Base-by-base conservation (phyloP, 1,140 invertebrate species). In the Epicauta chinensis region DNA sequence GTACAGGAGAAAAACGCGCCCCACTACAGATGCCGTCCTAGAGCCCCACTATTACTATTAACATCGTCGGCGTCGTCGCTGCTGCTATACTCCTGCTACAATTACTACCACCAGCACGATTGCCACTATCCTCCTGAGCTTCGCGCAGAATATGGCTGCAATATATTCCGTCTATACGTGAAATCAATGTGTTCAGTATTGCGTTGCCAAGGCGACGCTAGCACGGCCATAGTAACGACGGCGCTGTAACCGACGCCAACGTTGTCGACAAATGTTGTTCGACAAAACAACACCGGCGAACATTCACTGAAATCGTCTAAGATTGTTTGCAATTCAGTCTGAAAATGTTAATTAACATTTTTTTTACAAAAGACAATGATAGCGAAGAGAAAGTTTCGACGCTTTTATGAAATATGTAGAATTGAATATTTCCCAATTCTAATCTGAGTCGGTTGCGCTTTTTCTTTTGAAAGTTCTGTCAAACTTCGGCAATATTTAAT, bases 91-190 rank as follows among this genome's bases (percentile, higher is more conserved):
- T n/a, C n/a, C n/a, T n/a, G n/a, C n/a, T n/a, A n/a, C n/a, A n/a
- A n/a, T n/a, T n/a, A 30, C 51, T 36, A 38, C 16, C 32, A 34
- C 32, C 23, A 34, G 4, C 32, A 34, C 6, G 23, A 7, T 34
- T 12, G 32, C 36, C 52, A 46, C 45, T 23, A 23, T 23, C 47
- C 45, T 17, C 53, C 43, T 41, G 17, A 39, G 11, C 30, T 51
- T 54, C 44, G 29, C 49, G 40, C 56, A 51, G 59, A 64, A 65
- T 65, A 67, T 64, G 59, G 65, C 64, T 54, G 64, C 65, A 65
- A 67, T 67, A 67, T 67, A 69, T 69, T 64, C 53, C 63, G 67
- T 69, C 67, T 69, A 69, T 69, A 69, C 65, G 65, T 66, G 67
- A 69, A 69, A 69, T 69, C 67, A 66, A 69, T 69, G 67, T 65